Base-by-base conservation (phyloP, 1,140 invertebrate genomes). In the Oscheius sp. region DNA sequence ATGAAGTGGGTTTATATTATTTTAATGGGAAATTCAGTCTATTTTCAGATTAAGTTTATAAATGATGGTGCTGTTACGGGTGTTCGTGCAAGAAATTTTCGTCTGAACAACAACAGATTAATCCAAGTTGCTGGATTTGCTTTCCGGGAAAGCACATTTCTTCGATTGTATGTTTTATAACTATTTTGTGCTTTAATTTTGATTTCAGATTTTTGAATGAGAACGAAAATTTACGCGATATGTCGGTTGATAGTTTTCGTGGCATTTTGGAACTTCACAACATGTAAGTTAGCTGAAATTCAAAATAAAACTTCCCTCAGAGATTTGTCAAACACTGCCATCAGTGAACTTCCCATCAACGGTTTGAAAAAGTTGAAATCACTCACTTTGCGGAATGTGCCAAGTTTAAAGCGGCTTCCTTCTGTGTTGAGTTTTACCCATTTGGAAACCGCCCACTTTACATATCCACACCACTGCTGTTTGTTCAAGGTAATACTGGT, bases 391-490 rank as follows among this genome's bases (percentile, higher is more conserved):
- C 87, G 89, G 78, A 88, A 90, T 68, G 91, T 91, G 0, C 88
- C 88, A 15, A 88, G 89, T 0, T 84, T 94, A 63, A 91, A 90
- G 82, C 89, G 89, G 55, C 91, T 94, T 80, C 92, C 92, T 1
- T 92, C 91, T 20, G 90, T 94, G n/a, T 62, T 85, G 23, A 77
- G 79, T 61, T 85, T 85, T 63, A 84, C 86, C 74, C 82, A 85
- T 35, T 84, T 89, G 23, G 80, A 85, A 75, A 82, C 82, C 79
- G 91, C 88, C 10, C 87, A 86, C 74, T 85, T 94, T 52, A 93
- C 91, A 0, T 92, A 93, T 85, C 90, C 91, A 23, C 93, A 93
- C 82, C 92, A 94, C 78, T 94, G 92, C 85, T 94, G 92, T 84
- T 91, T 92, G 1, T 94, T 94, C 84, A 88, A 89, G 75, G 62